Base-by-base conservation (phyloP, 2,113 vertebrate genomes). In the Myiopsitta monachus region DNA sequence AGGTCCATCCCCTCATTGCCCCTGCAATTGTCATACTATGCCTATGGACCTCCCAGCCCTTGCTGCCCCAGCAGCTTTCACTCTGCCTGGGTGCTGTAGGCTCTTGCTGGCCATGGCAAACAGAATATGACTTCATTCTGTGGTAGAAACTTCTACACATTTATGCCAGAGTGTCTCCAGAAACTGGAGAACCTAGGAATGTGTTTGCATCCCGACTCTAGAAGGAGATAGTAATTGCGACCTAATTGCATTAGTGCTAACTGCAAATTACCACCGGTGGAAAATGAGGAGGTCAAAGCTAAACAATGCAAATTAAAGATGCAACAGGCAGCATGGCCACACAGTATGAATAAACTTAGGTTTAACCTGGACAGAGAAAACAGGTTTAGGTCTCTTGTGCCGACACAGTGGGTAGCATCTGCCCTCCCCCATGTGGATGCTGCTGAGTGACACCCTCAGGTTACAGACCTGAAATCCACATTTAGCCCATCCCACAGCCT, bases 331-430 rank as follows among this genome's bases (percentile, higher is more conserved):
- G 38, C 31, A 1, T 4, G 28, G 73, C 57, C n/a, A 2, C 1
- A 9, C 1, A 5, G 33, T 49, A 12, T 26, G 24, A 27, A 46
- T 14, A 61, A 85, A 22, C 44, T 39, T 1, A 3, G 11, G 18
- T 64, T 77, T 77, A 44, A 46, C 64, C n/a, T 30, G 69, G 31
- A 44, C 19, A 17, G 10, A 7, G 30, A 18, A 17, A 67, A 16
- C 10, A 11, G 23, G 6, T 72, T 3, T 18, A 14, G 44, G 52
- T n/a, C 3, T 0, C 30, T 39, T 43, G 63, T 8, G 13, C 38
- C 18, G 55, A 19, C 16, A 4, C 6, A 1, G 24, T 7, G 69
- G 21, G 57, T 18, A 39, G 17, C 0, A 1, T 3, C 77, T 47
- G 67, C 63, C n/a, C 28, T 52, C 11, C 18, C 24, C 30, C 26